Evolutionary conservation across 2,113 vertebrate species (phyloP), one percentile per base, ranked within the genome.

Genomic region (Nannobrachium achirus): DNA sequence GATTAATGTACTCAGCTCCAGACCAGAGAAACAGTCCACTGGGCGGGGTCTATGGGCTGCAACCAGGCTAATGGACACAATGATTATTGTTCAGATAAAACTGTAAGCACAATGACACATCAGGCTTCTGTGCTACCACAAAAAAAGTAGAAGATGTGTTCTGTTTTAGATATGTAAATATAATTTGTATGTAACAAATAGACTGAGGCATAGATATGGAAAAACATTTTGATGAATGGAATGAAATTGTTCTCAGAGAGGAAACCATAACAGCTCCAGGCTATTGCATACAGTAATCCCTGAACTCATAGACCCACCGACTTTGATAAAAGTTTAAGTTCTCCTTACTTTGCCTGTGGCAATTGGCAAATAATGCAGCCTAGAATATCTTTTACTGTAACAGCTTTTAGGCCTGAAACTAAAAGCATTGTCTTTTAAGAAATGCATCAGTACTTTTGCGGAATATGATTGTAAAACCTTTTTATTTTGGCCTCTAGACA

Each of bases 81-180:
- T 33, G 25, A 33, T 33, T 33, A 1, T 33, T 33, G 25, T 33
- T 33, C 25, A 33, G 25, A 33, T 5, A 15, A 59, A 4, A 4
- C 25, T 9, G 10, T 42, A 16, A 44, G 52, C 61, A 52, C 18
- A 46, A 8, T 20, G 40, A 33, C 16, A 2, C 0, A 33, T 33
- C 25, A 33, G 25, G 25, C 4, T 25, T 25, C 20, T 25, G 20
- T 25, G 20, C 20, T 33, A 45, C 51, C 10, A 46, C 38, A 68
- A 46, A 72, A n/a, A 38, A 59, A 71, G 41, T 62, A 56, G 14
- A 19, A 63, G 66, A 83, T 66, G 58, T 61, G 63, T 56, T 38
- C 60, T 71, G 66, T 66, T 74, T 61, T 66, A 52, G 74, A 68
- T 74, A 64, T n/a, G n/a, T 62, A 69, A 10, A 65, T 61, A 53